phyloP scores from a whole-genome alignment of 2,797 vertebrate species.

The Pseudochaenichthys georgianus region DNA sequence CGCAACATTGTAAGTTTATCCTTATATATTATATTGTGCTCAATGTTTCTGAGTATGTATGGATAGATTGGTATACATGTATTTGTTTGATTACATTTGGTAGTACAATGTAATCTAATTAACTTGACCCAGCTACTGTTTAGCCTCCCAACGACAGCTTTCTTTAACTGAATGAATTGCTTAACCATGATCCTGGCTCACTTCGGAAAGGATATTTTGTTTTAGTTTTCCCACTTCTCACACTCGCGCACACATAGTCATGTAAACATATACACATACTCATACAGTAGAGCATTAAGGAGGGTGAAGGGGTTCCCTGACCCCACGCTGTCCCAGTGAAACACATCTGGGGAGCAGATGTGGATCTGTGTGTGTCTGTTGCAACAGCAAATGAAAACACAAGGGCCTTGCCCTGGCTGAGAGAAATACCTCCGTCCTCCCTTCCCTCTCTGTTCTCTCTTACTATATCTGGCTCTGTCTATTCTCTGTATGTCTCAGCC shows the following conservation, averaged over 20 bases:
- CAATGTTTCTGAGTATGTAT: not conserved
- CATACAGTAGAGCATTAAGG: constrained; percentile 41
- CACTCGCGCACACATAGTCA: constrained; percentile 8
- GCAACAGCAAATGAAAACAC: constrained; percentile 83
- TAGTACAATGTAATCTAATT: constrained; percentile 14
- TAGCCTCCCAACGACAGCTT: constrained; percentile 2
- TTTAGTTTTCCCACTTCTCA: constrained; percentile 30
- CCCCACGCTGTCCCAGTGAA: constrained; percentile 79
- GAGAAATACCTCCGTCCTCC: constrained; percentile 74
- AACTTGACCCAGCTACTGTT: constrained; percentile 7
- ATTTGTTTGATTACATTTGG: constrained; percentile 11
- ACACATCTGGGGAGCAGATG: constrained; percentile 86
- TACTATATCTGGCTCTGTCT: constrained; percentile 57
- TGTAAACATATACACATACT: constrained; percentile 33
- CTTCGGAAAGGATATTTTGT: constrained; percentile 37
- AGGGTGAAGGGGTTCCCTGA: constrained; percentile 88
- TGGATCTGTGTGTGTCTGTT: constrained; percentile 74
- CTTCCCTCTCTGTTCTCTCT: constrained; percentile 58
- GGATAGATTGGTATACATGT: not conserved
- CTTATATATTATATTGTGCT: too few relatives aligned
- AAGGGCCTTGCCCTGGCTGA: constrained; percentile 73
- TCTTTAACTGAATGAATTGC: constrained; percentile 36
- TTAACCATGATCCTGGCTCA: constrained; percentile 38
- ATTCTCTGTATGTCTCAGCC: constrained; percentile 31
- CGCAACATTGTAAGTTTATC: too few relatives aligned